Evolutionary conservation across 2,113 vertebrate genomes (phyloP).

Genomic region (Gallinago undulata): DNA sequence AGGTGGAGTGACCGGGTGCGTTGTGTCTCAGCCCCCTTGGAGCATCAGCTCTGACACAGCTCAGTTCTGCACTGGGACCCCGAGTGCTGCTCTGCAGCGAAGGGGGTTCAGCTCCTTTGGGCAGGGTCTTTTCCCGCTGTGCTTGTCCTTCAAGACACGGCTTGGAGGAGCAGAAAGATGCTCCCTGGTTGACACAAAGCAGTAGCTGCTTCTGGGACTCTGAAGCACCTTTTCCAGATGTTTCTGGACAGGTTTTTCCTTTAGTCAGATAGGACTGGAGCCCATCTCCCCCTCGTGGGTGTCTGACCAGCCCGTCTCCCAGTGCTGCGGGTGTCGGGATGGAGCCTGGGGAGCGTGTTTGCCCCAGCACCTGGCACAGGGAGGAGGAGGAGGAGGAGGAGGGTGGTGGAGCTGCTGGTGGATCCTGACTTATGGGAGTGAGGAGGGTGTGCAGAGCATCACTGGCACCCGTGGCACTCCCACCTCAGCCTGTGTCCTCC

Average conservation of each 20-base stretch:
- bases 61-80: not conserved
- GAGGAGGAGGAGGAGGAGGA: not conserved
- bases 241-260: not conserved
- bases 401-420: not conserved
- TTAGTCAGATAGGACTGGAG: rapidly evolving
- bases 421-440: rapidly evolving
- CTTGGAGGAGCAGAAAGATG: not conserved
- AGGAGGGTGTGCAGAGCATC: not conserved
- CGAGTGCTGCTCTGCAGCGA: not conserved
- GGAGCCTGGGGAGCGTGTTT: rapidly evolving
- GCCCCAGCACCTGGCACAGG: rapidly evolving
- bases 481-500: not conserved
- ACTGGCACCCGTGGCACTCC: not conserved
- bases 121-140: rapidly evolving
- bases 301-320: rapidly evolving
- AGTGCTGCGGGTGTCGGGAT: rapidly evolving
- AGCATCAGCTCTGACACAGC: not conserved
- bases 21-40: not conserved
- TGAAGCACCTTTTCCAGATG: not conserved
- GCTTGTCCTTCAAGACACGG: not conserved
- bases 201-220: not conserved
- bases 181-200: not conserved
- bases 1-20: not conserved
- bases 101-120: not conserved
- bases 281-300: rapidly evolving